Evolutionary conservation across 2,888 invertebrate genomes (phyloP).

Genomic region (Lordiphosa andalusiaca): DNA sequence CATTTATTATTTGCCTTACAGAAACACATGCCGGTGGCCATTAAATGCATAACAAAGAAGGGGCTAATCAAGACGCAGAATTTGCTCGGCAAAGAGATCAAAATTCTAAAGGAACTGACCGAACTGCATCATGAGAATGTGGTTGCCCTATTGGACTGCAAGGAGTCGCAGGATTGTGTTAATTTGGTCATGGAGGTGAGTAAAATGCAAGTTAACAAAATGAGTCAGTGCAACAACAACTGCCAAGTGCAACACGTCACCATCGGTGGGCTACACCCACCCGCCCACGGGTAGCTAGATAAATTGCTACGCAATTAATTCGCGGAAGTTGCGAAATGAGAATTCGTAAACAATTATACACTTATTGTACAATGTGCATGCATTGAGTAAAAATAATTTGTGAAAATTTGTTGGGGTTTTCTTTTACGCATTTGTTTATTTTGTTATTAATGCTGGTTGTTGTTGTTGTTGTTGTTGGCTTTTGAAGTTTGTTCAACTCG

Average conservation of each 20-base stretch:
- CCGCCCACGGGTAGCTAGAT: conserved; percentile 24
- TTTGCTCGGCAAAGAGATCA: conserved; percentile 98
- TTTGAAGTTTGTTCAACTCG: conserved; percentile 35
- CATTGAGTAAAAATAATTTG: conserved; percentile 4
- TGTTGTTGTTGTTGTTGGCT: too few species aligned
- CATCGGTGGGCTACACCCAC: not conserved
- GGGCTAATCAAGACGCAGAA: conserved; percentile 98
- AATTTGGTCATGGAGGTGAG: conserved; percentile 99
- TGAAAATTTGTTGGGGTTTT: conserved; percentile 8
- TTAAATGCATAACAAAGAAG: conserved; percentile 99
- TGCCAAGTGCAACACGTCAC: conserved; percentile 43
- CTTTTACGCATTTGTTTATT: conserved; percentile 27
- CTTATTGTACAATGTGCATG: conserved; percentile 6
- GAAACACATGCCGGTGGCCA: conserved; percentile 95
- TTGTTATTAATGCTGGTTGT: not conserved
- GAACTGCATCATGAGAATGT: conserved; percentile 99
- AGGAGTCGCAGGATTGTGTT: conserved; percentile 96
- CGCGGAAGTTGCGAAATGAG: conserved; percentile 61
- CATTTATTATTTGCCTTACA: conserved; percentile 75
- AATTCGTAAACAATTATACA: conserved; percentile 45
- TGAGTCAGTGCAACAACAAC: conserved; percentile 18
- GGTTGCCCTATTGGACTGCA: conserved; percentile 97
- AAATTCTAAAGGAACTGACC: conserved; percentile 98
- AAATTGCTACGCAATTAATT: conserved; percentile 65
- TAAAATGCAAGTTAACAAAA: conserved; percentile 8